These are phyloP conservation scores for Dryococelus australis DNA, from an alignment of 2,888 invertebrate species.

Conservation along the genomic window DNA sequence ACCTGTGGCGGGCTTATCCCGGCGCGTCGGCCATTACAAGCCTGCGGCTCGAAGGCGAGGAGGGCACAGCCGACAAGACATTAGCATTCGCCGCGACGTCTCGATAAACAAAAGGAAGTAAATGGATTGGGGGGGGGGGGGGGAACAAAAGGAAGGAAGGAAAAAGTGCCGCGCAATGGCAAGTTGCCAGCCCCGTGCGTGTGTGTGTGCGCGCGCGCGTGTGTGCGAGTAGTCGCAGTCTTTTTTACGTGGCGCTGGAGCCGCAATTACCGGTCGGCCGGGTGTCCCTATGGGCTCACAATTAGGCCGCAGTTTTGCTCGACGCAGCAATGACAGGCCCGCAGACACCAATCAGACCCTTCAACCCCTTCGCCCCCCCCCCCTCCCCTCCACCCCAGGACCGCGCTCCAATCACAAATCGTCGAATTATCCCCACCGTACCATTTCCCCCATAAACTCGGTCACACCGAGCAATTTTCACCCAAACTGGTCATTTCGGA, in stretches of 20 bases:
- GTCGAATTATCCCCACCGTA: conserved; percentile 22
- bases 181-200: background rate
- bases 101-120: background rate
- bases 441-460: conserved; percentile 13
- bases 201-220: too few species aligned
- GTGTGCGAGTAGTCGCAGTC: background rate
- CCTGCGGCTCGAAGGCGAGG: background rate
- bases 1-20: background rate
- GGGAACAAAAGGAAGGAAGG: background rate
- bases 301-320: conserved; percentile 17
- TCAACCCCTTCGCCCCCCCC: background rate
- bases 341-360: conserved; percentile 20
- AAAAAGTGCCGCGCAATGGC: background rate
- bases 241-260: background rate
- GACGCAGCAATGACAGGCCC: conserved; percentile 19
- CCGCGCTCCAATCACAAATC: conserved; percentile 24
- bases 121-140: background rate
- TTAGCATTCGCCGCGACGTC: background rate
- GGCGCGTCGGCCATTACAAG: background rate
- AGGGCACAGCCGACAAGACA: background rate
- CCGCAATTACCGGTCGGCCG: background rate
- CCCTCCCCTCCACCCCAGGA: background rate
- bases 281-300: background rate
- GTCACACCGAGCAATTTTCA: conserved; percentile 25
- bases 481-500: conserved; percentile 20